A percentile compares a stretch with the other conserved stretches of the same genome.
Evolutionary conservation across 1,140 invertebrate genomes (phyloP).

Genomic region (Agraylea sexmaculata): DNA sequence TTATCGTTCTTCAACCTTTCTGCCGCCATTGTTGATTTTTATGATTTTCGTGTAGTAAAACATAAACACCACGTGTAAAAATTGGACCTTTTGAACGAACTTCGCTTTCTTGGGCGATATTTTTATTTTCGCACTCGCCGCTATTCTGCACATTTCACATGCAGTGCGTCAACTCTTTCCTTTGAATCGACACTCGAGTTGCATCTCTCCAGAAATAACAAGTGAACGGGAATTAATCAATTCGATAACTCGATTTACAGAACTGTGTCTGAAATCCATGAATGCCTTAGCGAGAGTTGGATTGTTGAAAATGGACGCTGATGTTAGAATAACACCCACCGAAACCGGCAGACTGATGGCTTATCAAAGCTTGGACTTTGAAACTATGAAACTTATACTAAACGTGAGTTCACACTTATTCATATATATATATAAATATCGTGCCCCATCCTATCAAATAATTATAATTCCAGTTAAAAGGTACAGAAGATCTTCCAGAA

Average conservation of each 20-base stretch:
- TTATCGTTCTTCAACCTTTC: too few species aligned
- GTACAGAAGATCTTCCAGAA: slow-evolving; percentile 32
- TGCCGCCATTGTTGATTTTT: too few species aligned
- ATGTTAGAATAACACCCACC: slow-evolving; percentile 44
- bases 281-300: slow-evolving; percentile 44
- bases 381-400: slow-evolving; percentile 53
- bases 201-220: too few species aligned
- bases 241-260: slow-evolving; percentile 27
- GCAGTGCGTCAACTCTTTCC: too few species aligned
- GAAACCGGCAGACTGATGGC: slow-evolving; percentile 53
- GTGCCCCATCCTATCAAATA: slow-evolving; percentile 4
- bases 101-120: too few species aligned
- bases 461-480: slow-evolving; percentile 31
- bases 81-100: too few species aligned
- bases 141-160: too few species aligned
- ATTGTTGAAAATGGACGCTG: slow-evolving; percentile 45
- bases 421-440: slow-evolving; percentile 4
- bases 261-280: slow-evolving; percentile 47
- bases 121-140: too few species aligned
- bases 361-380: slow-evolving; percentile 49
- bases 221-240: too few species aligned
- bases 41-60: too few species aligned
- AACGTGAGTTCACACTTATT: slow-evolving; percentile 28
- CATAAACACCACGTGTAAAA: too few species aligned
- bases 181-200: too few species aligned